These are phyloP conservation scores for Siphlonurus alternatus DNA, from an alignment of 2,888 invertebrate genomes.

Conservation along the genomic window DNA sequence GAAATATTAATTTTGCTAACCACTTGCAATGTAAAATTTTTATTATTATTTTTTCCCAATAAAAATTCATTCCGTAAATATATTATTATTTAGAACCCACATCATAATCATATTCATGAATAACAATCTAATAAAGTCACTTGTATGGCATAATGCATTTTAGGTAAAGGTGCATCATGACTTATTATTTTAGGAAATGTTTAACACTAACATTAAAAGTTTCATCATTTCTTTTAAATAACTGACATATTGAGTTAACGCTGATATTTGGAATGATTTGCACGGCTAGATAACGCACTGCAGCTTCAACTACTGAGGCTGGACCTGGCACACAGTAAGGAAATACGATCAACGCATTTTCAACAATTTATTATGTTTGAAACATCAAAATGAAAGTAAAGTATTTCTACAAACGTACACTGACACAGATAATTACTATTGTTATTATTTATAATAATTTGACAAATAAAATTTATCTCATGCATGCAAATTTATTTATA, in stretches of 20 bases:
- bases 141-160: background rate
- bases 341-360: background rate
- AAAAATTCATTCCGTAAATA: background rate
- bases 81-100: too few species aligned
- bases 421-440: background rate
- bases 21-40: background rate
- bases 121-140: background rate
- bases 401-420: background rate
- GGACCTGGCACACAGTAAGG: background rate
- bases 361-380: background rate
- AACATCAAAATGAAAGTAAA: background rate
- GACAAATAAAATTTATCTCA: too few species aligned
- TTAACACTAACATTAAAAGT: too few species aligned
- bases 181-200: background rate
- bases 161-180: background rate
- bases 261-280: background rate
- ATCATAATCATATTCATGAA: background rate
- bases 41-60: background rate
- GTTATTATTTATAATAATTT: too few species aligned
- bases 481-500: too few species aligned
- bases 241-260: too few species aligned
- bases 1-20: too few species aligned
- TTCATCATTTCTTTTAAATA: background rate
- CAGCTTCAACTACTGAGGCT: background rate
- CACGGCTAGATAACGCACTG: background rate